These are phyloP conservation scores for Endomychus coccineus DNA, from an alignment of 2,888 invertebrate species.

Conservation along the genomic window DNA sequence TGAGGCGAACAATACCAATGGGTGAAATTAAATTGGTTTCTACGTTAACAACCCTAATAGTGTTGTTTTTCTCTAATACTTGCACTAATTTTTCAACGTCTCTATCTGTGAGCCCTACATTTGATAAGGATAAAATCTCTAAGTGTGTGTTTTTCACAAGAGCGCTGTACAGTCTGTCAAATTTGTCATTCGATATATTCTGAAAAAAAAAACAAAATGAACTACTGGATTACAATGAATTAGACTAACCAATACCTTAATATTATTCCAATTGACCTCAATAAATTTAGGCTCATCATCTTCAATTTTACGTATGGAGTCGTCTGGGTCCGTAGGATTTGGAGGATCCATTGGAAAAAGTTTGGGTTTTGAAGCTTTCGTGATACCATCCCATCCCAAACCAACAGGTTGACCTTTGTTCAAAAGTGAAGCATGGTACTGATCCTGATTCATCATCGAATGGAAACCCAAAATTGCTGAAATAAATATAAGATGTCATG, in stretches of 20 bases:
- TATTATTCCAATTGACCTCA: constrained; percentile 98
- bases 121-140: constrained; percentile 85
- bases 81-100: constrained; percentile 75
- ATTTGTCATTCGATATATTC: constrained; percentile 95
- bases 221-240: too few species aligned
- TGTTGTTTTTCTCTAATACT: constrained; percentile 71
- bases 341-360: constrained; percentile 91
- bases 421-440: constrained; percentile 92
- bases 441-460: constrained; percentile 99
- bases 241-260: constrained; percentile 63
- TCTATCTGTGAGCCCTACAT: constrained; percentile 88
- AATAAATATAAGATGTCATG: neutral
- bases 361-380: constrained; percentile 89
- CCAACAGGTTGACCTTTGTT: constrained; percentile 89
- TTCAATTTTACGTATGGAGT: constrained; percentile 80
- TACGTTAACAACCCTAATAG: constrained; percentile 78
- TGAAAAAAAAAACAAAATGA: constrained; percentile 44
- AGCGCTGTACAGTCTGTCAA: constrained; percentile 80
- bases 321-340: constrained; percentile 92
- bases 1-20: constrained; percentile 73
- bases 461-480: constrained; percentile 97
- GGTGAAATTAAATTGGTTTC: constrained; percentile 98
- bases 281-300: constrained; percentile 81
- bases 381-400: constrained; percentile 89
- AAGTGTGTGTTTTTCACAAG: constrained; percentile 85